A percentile compares a stretch with the other conserved stretches of the same genome.
These are phyloP conservation scores for Mythimna loreyi DNA, from an alignment of 2,888 invertebrate genomes.

Conservation along the genomic window DNA sequence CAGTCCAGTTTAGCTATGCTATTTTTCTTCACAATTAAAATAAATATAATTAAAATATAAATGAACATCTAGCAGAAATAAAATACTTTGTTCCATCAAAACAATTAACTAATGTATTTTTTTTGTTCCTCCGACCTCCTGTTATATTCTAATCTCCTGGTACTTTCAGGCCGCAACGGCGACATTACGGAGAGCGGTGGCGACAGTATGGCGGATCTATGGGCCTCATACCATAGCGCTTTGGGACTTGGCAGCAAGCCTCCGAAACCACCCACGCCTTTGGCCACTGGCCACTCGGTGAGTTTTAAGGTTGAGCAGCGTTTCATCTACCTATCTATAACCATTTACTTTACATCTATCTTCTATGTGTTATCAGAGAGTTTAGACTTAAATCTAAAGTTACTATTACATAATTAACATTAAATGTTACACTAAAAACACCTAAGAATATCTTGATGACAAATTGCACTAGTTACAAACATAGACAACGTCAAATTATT, in stretches of 20 bases:
- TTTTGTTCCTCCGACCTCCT: conserved; percentile 34
- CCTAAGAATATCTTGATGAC: background rate
- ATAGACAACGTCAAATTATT: too few relatives aligned
- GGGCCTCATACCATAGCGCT: conserved; percentile 96
- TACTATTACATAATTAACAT: background rate
- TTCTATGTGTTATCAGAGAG: background rate
- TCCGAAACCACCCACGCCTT: conserved; percentile 85
- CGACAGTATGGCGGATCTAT: conserved; percentile 95
- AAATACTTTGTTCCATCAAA: background rate
- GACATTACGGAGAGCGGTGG: conserved; percentile 91
- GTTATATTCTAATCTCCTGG: conserved; percentile 60
- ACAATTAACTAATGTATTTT: conserved; percentile 10
- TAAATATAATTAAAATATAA: too few relatives aligned
- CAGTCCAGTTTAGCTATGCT: background rate
- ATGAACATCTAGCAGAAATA: background rate
- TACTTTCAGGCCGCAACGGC: conserved; percentile 91
- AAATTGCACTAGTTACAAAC: too few relatives aligned
- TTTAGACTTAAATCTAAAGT: background rate
- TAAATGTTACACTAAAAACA: too few relatives aligned
- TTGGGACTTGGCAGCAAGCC: conserved; percentile 92
- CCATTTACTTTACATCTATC: background rate
- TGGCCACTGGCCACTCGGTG: conserved; percentile 93
- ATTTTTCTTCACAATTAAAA: background rate
- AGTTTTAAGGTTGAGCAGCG: conserved; percentile 91
- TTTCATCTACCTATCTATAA: conserved; percentile 73